phyloP scores from a whole-genome alignment of 2,113 vertebrate species.

The Cavia porcellus region DNA sequence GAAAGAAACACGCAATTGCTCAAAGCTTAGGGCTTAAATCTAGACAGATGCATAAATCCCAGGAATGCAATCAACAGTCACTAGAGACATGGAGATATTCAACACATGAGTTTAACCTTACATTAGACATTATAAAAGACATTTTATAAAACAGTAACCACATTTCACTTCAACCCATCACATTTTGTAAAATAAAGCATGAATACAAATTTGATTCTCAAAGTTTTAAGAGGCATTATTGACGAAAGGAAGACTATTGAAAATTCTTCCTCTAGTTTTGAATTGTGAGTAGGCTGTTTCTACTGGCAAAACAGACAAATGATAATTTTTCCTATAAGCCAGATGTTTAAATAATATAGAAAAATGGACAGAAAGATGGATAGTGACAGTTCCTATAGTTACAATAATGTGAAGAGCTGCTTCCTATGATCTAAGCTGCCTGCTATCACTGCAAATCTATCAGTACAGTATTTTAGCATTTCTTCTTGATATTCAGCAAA shows the following conservation, averaged over 20 bases:
- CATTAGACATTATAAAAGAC: constrained; percentile 9
- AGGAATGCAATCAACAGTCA: background rate
- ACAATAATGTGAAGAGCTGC: background rate
- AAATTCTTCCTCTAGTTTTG: constrained; percentile 36
- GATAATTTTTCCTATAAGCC: constrained; percentile 30
- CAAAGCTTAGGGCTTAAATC: background rate
- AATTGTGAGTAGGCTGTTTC: background rate
- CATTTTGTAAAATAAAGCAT: background rate
- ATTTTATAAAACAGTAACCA: background rate
- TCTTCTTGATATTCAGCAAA: constrained; percentile 45
- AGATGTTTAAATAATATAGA: constrained; percentile 57
- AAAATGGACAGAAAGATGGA: background rate
- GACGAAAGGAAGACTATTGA: background rate
- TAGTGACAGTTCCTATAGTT: constrained; percentile 50
- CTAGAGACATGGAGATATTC: background rate
- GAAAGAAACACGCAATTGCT: background rate
- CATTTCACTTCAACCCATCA: background rate
- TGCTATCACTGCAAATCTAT: background rate
- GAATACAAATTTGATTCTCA: constrained; percentile 46
- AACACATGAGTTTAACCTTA: constrained; percentile 12
- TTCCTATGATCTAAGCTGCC: constrained; percentile 40
- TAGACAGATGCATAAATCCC: constrained; percentile 18
- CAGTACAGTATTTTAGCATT: background rate
- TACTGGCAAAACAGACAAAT: constrained; percentile 44
- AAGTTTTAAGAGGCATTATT: background rate